Evolutionary conservation across 2,113 vertebrate genomes (phyloP).

Genomic region (Callipepla californica): DNA sequence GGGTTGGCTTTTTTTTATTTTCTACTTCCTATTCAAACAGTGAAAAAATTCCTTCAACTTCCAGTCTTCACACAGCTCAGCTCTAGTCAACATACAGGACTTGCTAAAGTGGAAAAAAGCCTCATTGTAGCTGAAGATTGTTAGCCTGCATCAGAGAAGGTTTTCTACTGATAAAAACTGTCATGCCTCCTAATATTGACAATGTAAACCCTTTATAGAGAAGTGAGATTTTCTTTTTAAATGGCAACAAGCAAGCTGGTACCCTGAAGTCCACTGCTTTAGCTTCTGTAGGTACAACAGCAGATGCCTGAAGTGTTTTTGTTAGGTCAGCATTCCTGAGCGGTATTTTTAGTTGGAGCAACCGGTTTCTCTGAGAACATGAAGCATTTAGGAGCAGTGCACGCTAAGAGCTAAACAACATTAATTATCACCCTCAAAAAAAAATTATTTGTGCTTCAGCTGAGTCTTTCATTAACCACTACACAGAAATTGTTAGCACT

Average conservation of each 20-base stretch:
- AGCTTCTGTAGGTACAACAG: not conserved
- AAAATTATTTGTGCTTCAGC: not conserved
- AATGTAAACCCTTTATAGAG: not conserved
- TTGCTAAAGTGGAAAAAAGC: not conserved
- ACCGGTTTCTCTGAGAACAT: not conserved
- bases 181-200: not conserved
- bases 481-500: not conserved
- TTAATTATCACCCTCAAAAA: not conserved
- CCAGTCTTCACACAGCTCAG: not conserved
- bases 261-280: not conserved
- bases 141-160: not conserved
- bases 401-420: not conserved
- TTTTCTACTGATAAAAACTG: not conserved
- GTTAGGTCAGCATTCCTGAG: conserved; percentile 21
- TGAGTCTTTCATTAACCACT: not conserved
- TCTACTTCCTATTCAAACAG: not conserved
- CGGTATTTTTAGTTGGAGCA: conserved; percentile 25
- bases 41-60: not conserved
- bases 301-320: conserved; percentile 25
- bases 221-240: not conserved
- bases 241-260: not conserved
- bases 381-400: not conserved
- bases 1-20: not conserved
- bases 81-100: not conserved
- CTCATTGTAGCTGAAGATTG: not conserved